A percentile compares a stretch with the other conserved stretches of the same genome.
Evolutionary conservation across 92 coral and sea anemone species (phyloP).

Genomic region (Epizoanthus stellaris): DNA sequence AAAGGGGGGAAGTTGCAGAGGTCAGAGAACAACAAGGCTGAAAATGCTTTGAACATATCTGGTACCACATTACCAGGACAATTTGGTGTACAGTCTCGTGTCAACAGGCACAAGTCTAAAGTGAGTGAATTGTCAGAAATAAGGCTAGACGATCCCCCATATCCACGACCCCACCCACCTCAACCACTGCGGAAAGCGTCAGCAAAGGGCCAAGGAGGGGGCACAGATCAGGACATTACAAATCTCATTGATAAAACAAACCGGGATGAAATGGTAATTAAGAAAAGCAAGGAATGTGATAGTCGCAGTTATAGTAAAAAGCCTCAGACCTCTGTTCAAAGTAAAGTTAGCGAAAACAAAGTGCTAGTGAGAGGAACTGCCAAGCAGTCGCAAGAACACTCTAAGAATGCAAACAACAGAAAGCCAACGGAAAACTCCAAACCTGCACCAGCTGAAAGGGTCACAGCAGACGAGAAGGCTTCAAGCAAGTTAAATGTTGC

Average conservation of each 20-base stretch:
- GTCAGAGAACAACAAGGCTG: slow-evolving; percentile 3
- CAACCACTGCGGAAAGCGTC: slow-evolving; percentile 1
- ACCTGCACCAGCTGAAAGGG: slow-evolving; percentile 2
- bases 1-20: slow-evolving; percentile 7
- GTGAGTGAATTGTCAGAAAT: slow-evolving; percentile 69
- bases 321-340: not conserved
- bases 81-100: slow-evolving; percentile 8
- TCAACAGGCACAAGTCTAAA: slow-evolving; percentile 51
- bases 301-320: slow-evolving; percentile 19
- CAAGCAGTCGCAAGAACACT: slow-evolving; percentile 26
- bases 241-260: slow-evolving; percentile 9
- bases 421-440: slow-evolving; percentile 21
- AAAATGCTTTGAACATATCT: slow-evolving; percentile 6
- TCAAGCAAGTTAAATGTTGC: slow-evolving; percentile 6
- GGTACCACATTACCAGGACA: slow-evolving; percentile 13
- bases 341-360: not conserved
- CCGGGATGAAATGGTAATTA: not conserved
- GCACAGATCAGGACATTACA: not conserved
- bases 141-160: slow-evolving; percentile 62
- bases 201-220: not conserved
- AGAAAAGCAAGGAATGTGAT: slow-evolving; percentile 16
- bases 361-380: not conserved
- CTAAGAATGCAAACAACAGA: slow-evolving; percentile 12
- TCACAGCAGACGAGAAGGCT: not conserved
- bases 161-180: slow-evolving; percentile 9